A percentile compares a stretch with the other conserved stretches of the same genome.
Evolutionary conservation across 2,797 vertebrate genomes (phyloP).

Genomic region (Pseudochromis fuscus): DNA sequence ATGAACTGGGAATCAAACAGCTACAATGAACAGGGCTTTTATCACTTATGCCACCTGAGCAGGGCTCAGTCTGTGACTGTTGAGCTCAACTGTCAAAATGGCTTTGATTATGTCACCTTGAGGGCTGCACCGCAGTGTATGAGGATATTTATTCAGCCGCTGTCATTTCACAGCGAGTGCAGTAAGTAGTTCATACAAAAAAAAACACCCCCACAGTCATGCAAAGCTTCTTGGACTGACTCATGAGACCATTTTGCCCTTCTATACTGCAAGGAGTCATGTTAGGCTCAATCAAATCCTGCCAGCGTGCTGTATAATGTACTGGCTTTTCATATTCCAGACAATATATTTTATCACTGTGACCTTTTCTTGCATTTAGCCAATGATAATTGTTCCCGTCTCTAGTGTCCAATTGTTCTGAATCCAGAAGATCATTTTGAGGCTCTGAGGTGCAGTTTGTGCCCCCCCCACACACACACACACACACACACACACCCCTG

Average conservation of each 20-base stretch:
- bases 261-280: constrained; percentile 5
- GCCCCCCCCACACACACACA: no score
- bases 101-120: constrained; percentile 59
- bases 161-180: constrained; percentile 54
- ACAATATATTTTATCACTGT: background rate
- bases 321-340: background rate
- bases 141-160: constrained; percentile 52
- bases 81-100: constrained; percentile 34
- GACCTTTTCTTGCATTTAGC: constrained; percentile 14
- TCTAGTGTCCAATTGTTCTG: constrained; percentile 6
- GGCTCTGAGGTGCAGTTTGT: constrained; percentile 4
- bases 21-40: constrained; percentile 24
- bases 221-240: constrained; percentile 54
- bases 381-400: background rate
- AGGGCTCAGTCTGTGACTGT: constrained; percentile 28
- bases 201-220: constrained; percentile 40
- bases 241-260: constrained; percentile 33
- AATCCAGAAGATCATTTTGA: constrained; percentile 5
- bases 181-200: constrained; percentile 46
- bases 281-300: constrained; percentile 23
- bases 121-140: constrained; percentile 18
- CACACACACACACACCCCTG: no score
- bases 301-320: background rate
- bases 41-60: constrained; percentile 60
- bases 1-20: constrained; percentile 33